Conservation (phyloP, 2,888 invertebrate species). For the Drosophila tripunctata region DNA sequence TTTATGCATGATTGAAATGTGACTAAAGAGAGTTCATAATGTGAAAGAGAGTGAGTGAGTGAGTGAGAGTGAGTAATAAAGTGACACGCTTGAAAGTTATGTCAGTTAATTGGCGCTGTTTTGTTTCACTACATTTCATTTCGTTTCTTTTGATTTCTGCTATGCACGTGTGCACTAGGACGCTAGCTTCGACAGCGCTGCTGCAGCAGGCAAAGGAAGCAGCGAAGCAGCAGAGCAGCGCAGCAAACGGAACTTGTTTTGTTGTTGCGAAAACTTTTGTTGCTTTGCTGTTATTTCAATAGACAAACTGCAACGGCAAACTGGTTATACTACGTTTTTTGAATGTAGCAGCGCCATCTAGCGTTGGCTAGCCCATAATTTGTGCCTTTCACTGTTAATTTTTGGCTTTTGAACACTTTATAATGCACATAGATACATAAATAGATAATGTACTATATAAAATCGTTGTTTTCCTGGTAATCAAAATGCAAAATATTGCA, state of each 20-base stretch:
- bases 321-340: slow-evolving; percentile 52
- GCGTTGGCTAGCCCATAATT: no score
- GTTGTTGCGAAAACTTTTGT: slow-evolving; percentile 56
- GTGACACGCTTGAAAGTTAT: slow-evolving; percentile 33
- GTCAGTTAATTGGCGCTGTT: slow-evolving; percentile 17
- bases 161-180: slow-evolving; percentile 16
- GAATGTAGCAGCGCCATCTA: slow-evolving; percentile 53
- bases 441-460: slow-evolving; percentile 17
- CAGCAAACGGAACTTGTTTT: slow-evolving; percentile 64
- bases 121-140: not conserved
- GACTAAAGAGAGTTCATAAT: not conserved
- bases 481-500: slow-evolving; percentile 40
- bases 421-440: slow-evolving; percentile 11
- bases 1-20: not conserved
- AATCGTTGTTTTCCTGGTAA: slow-evolving; percentile 4
- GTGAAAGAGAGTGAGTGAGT: no score
- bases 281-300: slow-evolving; percentile 42
- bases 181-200: slow-evolving; percentile 7
- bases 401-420: no score
- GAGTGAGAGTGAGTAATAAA: not conserved
- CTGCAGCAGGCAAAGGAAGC: slow-evolving; percentile 44
- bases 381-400: slow-evolving; percentile 44
- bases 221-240: slow-evolving; percentile 10
- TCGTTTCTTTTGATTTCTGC: slow-evolving; percentile 1
- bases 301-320: slow-evolving; percentile 38